Evolutionary conservation across 2,113 vertebrate species (phyloP).

Genomic region (Protobothrops flavoviridis): DNA sequence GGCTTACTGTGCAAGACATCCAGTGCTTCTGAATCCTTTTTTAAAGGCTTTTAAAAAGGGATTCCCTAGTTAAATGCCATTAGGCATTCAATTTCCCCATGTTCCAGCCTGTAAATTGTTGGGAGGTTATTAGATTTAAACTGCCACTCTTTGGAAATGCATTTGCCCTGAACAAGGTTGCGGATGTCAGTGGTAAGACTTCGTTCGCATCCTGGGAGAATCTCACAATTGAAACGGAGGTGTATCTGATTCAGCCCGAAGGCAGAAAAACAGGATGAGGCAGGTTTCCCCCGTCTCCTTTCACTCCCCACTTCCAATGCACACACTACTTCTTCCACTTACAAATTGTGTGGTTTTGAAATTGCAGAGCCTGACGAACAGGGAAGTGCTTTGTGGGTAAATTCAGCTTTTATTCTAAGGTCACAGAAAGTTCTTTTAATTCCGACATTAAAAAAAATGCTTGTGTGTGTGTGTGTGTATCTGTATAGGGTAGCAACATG

Average conservation of each 20-base stretch:
- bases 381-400: conserved; percentile 47
- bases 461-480: background rate
- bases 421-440: conserved; percentile 33
- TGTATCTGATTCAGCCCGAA: conserved; percentile 9
- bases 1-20: background rate
- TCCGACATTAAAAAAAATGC: conserved; percentile 35
- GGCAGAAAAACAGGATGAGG: conserved; percentile 53
- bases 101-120: conserved; percentile 23
- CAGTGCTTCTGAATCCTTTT: conserved; percentile 35
- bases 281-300: background rate
- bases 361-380: conserved; percentile 48
- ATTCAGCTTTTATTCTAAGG: conserved; percentile 35
- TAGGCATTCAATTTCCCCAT: conserved; percentile 30
- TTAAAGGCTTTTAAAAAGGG: conserved; percentile 44
- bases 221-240: conserved; percentile 13
- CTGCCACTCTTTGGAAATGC: conserved; percentile 18
- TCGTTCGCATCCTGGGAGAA: conserved; percentile 47
- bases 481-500: background rate
- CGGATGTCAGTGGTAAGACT: conserved; percentile 35
- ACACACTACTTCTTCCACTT: background rate
- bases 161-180: conserved; percentile 9
- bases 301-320: background rate
- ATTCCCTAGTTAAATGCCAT: conserved; percentile 51
- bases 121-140: conserved; percentile 16
- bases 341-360: conserved; percentile 37